These are phyloP conservation scores for Eupeodes latifasciatus DNA, from an alignment of 2,888 invertebrate genomes.

Conservation along the genomic window DNA sequence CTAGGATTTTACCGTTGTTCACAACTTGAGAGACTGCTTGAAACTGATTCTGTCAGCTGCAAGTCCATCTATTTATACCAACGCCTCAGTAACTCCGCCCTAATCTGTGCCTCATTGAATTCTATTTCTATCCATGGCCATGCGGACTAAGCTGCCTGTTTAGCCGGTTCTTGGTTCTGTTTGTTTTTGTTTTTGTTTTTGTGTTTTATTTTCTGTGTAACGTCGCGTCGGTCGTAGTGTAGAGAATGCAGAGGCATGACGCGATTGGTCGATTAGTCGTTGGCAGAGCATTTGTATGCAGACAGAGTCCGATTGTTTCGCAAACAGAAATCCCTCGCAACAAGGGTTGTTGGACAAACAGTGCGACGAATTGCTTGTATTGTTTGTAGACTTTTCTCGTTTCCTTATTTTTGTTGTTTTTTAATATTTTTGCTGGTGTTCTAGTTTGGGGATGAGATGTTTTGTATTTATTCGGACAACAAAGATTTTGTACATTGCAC, in stretches of 20 bases:
- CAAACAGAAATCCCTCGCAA: conserved; percentile 71
- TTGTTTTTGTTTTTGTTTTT: conserved; percentile 1
- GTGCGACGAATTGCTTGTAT: conserved; percentile 72
- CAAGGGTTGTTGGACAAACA: conserved; percentile 76
- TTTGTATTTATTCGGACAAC: conserved; percentile 70
- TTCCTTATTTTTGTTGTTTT: conserved; percentile 66
- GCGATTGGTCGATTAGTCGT: conserved; percentile 69
- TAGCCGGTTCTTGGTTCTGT: conserved; percentile 15
- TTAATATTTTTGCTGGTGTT: conserved; percentile 17
- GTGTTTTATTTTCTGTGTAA: not conserved
- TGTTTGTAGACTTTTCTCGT: conserved; percentile 76
- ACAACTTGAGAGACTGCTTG: conserved; percentile 78
- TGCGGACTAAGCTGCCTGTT: conserved; percentile 61
- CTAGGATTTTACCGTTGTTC: conserved; percentile 54
- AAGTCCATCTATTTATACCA: conserved; percentile 80
- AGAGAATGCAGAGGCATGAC: conserved; percentile 52
- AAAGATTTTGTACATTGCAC: conserved; percentile 60
- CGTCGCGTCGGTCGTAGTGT: conserved; percentile 20
- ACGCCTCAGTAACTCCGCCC: conserved; percentile 78
- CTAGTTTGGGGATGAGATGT: conserved; percentile 53
- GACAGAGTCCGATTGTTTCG: conserved; percentile 69
- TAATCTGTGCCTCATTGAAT: conserved; percentile 60
- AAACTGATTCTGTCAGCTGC: conserved; percentile 79
- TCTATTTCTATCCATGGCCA: conserved; percentile 73
- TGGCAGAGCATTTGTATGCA: conserved; percentile 62